Evolutionary conservation across 2,113 vertebrate species (phyloP).

Genomic region (Myodes glareolus): DNA sequence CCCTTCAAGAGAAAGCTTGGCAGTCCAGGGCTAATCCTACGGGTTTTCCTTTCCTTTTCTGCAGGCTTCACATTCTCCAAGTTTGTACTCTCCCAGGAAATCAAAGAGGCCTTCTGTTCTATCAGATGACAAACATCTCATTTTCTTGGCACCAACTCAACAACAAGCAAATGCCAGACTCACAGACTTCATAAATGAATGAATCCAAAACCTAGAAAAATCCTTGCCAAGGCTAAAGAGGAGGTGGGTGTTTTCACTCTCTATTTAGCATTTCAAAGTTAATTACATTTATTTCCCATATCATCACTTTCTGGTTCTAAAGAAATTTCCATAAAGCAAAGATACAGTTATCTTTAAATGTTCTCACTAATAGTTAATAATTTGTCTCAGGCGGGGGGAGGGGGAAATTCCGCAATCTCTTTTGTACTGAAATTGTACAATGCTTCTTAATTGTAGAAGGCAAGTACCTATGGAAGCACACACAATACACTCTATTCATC

Average conservation of each 20-base stretch:
- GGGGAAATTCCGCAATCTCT: neutral
- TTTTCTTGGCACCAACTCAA: conserved; percentile 56
- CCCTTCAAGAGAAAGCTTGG: conserved; percentile 16
- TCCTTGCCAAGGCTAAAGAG: neutral
- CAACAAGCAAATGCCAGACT: conserved; percentile 48
- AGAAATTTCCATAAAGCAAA: neutral
- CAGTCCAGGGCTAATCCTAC: neutral
- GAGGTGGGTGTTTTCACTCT: neutral
- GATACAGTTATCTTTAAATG: conserved; percentile 30
- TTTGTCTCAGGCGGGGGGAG: neutral
- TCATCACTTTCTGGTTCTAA: conserved; percentile 34
- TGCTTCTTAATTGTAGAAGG: conserved; percentile 22
- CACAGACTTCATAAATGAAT: conserved; percentile 44
- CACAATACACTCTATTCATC: conserved; percentile 35
- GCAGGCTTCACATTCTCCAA: conserved; percentile 15
- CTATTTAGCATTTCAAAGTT: conserved; percentile 32
- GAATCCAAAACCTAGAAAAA: conserved; percentile 47
- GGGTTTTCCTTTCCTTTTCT: conserved; percentile 26
- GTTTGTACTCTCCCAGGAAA: conserved; percentile 59
- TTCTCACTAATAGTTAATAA: conserved; percentile 9
- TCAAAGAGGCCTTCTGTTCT: conserved; percentile 66
- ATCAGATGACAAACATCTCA: conserved; percentile 60
- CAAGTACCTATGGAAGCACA: conserved; percentile 41
- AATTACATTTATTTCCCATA: conserved; percentile 20
- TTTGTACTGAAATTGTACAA: conserved; percentile 44